Conservation (phyloP, 2,797 vertebrate species). For the Petrocephalus schoutedeni region DNA sequence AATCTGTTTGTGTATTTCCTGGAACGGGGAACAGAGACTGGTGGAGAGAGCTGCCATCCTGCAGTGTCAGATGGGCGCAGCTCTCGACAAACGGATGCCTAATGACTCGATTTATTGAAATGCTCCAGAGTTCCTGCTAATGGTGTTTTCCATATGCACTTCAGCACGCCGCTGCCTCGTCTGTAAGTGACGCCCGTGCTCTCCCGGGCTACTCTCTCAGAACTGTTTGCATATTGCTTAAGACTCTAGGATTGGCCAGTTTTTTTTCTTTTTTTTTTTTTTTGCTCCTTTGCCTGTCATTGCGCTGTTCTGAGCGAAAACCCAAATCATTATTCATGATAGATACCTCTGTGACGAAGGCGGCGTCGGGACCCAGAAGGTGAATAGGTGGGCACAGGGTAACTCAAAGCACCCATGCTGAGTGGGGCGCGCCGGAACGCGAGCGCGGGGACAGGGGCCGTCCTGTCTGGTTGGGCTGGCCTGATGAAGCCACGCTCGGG, state of each 20-base stretch:
- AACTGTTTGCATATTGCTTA: slow-evolving; percentile 65
- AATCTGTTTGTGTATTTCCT: slow-evolving; percentile 95
- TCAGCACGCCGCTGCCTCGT: slow-evolving; percentile 53
- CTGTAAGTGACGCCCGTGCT: slow-evolving; percentile 51
- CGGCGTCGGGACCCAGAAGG: slow-evolving; percentile 69
- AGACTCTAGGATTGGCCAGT: slow-evolving; percentile 68
- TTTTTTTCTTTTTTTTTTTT: slow-evolving; percentile 26
- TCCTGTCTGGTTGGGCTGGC: neutral
- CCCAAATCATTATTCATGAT: slow-evolving; percentile 77
- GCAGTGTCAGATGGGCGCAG: slow-evolving; percentile 88
- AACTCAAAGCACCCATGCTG: slow-evolving; percentile 60
- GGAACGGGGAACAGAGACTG: slow-evolving; percentile 86
- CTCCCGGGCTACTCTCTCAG: slow-evolving; percentile 58
- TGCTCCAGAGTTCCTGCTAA: slow-evolving; percentile 78
- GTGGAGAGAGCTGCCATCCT: slow-evolving; percentile 73
- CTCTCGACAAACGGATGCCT: slow-evolving; percentile 92
- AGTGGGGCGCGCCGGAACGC: neutral
- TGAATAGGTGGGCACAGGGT: slow-evolving; percentile 62
- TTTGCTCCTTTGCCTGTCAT: slow-evolving; percentile 62
- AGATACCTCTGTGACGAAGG: slow-evolving; percentile 76
- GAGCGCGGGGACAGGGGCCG: neutral
- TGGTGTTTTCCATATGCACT: slow-evolving; percentile 88
- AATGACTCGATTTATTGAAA: slow-evolving; percentile 95
- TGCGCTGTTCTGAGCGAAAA: slow-evolving; percentile 61
- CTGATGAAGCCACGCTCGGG: neutral